Conservation (phyloP, 1,140 invertebrate genomes). For the Drosophila melanica region DNA sequence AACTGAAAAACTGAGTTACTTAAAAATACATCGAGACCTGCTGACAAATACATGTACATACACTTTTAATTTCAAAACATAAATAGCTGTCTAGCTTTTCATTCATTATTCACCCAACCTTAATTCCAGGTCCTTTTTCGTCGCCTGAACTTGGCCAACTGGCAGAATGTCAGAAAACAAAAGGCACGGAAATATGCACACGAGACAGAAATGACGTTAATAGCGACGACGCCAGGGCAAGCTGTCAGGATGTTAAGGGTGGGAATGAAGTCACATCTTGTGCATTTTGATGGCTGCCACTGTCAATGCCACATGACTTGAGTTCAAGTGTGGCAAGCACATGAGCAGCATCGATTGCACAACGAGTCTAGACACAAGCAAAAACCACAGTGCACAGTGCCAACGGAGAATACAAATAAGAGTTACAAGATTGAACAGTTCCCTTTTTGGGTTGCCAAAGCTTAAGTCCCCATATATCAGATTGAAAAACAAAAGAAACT, state of each 20-base stretch:
- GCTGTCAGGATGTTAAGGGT: neutral
- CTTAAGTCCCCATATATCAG: too few species aligned
- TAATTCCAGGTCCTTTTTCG: neutral
- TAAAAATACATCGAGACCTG: too few species aligned
- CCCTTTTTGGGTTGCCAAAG: neutral
- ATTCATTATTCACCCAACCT: too few species aligned
- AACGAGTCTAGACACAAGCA: too few species aligned
- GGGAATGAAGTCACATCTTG: slow-evolving; percentile 11
- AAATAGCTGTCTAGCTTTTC: too few species aligned
- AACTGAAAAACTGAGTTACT: too few species aligned
- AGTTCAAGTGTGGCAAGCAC: slow-evolving; percentile 2
- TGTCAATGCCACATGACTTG: slow-evolving; percentile 12
- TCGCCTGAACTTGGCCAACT: neutral
- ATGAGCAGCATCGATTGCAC: slow-evolving; percentile 14
- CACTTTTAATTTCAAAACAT: too few species aligned
- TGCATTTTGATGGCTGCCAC: slow-evolving; percentile 26
- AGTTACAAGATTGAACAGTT: neutral
- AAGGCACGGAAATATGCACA: slow-evolving; percentile 20
- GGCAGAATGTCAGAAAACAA: neutral
- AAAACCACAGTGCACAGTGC: neutral
- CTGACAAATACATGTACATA: too few species aligned
- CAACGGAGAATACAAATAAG: too few species aligned
- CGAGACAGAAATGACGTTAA: slow-evolving; percentile 25
- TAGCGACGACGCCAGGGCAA: neutral
- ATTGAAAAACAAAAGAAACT: too few species aligned